A percentile compares a stretch with the other conserved stretches of the same genome.
These are phyloP conservation scores for Aurelia coerulea DNA, from an alignment of 30 jellyfish, hydroid and myxozoan genomes.

Conservation along the genomic window DNA sequence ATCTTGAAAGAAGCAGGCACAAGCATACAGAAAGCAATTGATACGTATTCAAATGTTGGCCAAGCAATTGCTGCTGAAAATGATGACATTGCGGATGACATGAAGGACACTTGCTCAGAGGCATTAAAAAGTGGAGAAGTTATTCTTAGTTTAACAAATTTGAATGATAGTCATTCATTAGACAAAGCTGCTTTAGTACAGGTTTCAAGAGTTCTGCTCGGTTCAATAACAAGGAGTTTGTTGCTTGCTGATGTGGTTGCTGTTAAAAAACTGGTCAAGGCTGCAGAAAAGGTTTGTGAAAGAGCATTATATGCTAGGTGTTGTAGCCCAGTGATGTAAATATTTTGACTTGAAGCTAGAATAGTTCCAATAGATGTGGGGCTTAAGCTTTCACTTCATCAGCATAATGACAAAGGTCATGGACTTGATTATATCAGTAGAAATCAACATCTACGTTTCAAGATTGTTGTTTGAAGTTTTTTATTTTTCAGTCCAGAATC, in stretches of 20 bases:
- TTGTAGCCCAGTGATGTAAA: no score
- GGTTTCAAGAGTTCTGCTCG: constrained; percentile 78
- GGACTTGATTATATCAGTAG: no score
- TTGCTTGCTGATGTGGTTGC: constrained; percentile 88
- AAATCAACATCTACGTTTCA: no score
- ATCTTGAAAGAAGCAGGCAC: constrained; percentile 51
- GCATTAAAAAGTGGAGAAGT: constrained; percentile 77
- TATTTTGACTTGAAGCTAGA: no score
- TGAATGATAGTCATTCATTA: constrained; percentile 19
- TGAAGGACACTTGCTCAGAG: constrained; percentile 84
- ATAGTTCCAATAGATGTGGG: no score
- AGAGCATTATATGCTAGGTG: no score
- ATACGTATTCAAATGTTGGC: constrained; percentile 67
- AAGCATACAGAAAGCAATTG: constrained; percentile 70
- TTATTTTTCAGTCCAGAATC: no score
- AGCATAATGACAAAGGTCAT: no score
- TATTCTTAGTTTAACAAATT: constrained; percentile 40
- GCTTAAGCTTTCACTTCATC: no score
- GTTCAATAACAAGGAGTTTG: constrained; percentile 83
- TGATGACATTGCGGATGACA: constrained; percentile 72
- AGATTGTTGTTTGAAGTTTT: no score
- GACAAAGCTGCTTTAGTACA: constrained; percentile 76
- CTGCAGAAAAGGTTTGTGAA: constrained; percentile 79
- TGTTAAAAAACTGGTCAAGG: constrained; percentile 64
- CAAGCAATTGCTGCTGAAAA: constrained; percentile 73